Conservation (phyloP, 2,888 invertebrate genomes). For the Phasia obesa region DNA sequence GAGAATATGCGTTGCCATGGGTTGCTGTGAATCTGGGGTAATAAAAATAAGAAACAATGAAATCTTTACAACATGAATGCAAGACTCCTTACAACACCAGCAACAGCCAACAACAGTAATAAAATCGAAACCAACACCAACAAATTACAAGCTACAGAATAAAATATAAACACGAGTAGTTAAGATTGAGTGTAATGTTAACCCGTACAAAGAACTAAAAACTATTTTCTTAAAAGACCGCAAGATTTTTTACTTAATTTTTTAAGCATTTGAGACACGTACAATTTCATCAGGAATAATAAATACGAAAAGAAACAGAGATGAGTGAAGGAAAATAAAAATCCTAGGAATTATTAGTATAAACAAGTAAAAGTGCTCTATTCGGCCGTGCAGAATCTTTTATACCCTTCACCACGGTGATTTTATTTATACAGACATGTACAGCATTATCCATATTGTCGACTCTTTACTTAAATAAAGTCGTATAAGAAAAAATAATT, state of each 20-base stretch:
- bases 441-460: too few relatives aligned
- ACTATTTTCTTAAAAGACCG: slow-evolving; percentile 46
- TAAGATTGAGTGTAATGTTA: slow-evolving; percentile 1
- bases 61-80: slow-evolving; percentile 43
- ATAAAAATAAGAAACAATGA: slow-evolving; percentile 19
- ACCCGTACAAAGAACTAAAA: slow-evolving; percentile 7
- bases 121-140: slow-evolving; percentile 2
- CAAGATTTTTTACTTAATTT: slow-evolving; percentile 42
- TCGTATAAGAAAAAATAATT: too few relatives aligned
- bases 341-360: too few relatives aligned
- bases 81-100: slow-evolving; percentile 50
- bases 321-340: neutral
- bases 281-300: slow-evolving; percentile 60
- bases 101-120: slow-evolving; percentile 28
- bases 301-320: slow-evolving; percentile 35
- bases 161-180: slow-evolving; percentile 3
- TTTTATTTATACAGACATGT: too few relatives aligned
- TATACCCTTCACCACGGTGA: too few relatives aligned
- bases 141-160: slow-evolving; percentile 10
- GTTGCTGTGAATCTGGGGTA: slow-evolving; percentile 31
- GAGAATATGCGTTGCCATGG: slow-evolving; percentile 19
- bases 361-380: too few relatives aligned
- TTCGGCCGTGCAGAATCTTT: too few relatives aligned
- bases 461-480: too few relatives aligned
- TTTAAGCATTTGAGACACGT: slow-evolving; percentile 58